phyloP scores from a whole-genome alignment of 2,888 invertebrate species.

The Himalopsyche japonica region DNA sequence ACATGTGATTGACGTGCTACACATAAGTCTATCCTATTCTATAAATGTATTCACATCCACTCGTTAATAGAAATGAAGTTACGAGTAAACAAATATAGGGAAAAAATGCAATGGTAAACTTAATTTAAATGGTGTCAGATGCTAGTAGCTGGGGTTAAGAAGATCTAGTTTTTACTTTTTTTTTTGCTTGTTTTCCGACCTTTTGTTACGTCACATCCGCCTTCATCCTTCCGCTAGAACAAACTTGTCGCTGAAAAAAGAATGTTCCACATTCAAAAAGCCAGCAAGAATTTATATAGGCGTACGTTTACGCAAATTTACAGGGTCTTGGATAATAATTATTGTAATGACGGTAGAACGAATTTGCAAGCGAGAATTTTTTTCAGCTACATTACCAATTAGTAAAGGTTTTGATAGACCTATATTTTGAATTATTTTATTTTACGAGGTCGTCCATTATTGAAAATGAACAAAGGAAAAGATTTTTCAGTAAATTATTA shows the following conservation, averaged over 20 bases:
- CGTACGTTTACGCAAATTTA: neutral
- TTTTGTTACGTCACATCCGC: neutral
- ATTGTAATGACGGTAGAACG: neutral
- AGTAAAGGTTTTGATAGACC: neutral
- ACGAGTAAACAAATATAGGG: neutral
- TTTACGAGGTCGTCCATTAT: neutral
- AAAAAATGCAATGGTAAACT: neutral
- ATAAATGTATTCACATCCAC: neutral
- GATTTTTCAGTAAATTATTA: too few species aligned
- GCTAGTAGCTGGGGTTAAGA: neutral
- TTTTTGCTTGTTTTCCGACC: neutral
- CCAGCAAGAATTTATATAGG: neutral
- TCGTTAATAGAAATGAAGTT: neutral
- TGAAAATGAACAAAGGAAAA: too few species aligned
- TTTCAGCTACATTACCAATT: neutral
- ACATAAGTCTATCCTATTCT: neutral
- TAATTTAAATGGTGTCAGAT: neutral
- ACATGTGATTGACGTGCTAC: neutral
- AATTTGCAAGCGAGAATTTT: neutral
- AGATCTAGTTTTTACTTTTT: neutral
- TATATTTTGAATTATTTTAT: neutral
- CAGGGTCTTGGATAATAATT: neutral
- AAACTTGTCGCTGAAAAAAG: neutral
- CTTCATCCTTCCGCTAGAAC: neutral
- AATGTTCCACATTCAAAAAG: neutral